Evolutionary conservation across 2,888 invertebrate species (phyloP).

Genomic region (Drosophila neonasuta): DNA sequence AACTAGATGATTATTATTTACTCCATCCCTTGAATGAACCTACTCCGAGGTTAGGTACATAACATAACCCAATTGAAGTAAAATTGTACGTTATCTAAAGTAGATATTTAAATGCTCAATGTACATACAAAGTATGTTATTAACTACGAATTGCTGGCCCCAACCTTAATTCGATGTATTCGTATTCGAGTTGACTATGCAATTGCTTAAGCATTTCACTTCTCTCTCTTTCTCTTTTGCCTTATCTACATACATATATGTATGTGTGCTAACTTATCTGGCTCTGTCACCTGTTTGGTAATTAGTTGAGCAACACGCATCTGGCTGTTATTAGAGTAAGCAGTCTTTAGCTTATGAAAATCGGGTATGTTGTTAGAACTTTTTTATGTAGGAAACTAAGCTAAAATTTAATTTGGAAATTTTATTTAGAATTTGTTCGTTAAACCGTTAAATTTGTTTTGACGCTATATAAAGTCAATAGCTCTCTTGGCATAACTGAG

Average conservation of each 20-base stretch:
- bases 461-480: too few species aligned
- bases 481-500: too few species aligned
- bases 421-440: too few species aligned
- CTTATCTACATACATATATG: constrained; percentile 2
- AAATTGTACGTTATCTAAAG: constrained; percentile 43
- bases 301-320: neutral
- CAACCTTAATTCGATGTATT: neutral
- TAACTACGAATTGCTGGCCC: constrained; percentile 7
- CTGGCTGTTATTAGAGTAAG: too few species aligned
- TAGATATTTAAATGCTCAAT: constrained; percentile 41
- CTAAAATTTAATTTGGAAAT: too few species aligned
- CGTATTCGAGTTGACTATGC: constrained; percentile 17
- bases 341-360: too few species aligned
- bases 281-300: constrained; percentile 51
- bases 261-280: constrained; percentile 2
- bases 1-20: too few species aligned
- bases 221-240: constrained; percentile 8
- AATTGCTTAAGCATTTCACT: constrained; percentile 2
- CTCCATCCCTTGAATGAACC: neutral
- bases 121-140: constrained; percentile 31
- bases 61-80: constrained; percentile 43
- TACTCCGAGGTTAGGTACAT: neutral
- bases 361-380: too few species aligned
- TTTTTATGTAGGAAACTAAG: too few species aligned
- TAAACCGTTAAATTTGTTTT: too few species aligned